Conservation (phyloP, 2,888 invertebrate genomes). For the Isotomurus palustris region DNA sequence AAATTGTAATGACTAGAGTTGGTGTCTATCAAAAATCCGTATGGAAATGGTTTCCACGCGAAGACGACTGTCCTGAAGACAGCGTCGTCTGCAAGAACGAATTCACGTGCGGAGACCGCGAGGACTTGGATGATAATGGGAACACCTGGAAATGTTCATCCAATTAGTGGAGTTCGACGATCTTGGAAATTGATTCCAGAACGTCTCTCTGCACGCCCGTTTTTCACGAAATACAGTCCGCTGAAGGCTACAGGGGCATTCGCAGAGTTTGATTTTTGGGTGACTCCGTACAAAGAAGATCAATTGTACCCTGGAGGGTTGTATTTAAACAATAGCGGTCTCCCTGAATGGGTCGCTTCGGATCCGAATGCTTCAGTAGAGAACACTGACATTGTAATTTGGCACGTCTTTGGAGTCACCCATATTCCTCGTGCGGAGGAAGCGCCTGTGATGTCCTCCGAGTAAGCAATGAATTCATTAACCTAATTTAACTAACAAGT, state of each 20-base stretch:
- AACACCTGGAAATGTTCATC: conserved; percentile 8
- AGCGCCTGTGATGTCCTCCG: conserved; percentile 32
- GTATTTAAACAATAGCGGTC: conserved; percentile 17
- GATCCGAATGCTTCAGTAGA: conserved; percentile 3
- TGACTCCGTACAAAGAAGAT: conserved; percentile 25
- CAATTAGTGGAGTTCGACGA: conserved; percentile 4
- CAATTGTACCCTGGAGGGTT: conserved; percentile 30
- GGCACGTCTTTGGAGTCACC: conserved; percentile 18
- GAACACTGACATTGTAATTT: conserved; percentile 20
- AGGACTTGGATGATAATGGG: conserved; percentile 23
- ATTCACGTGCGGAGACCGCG: conserved; percentile 1
- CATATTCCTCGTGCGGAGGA: conserved; percentile 26
- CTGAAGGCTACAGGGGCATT: conserved; percentile 21
- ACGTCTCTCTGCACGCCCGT: conserved; percentile 6
- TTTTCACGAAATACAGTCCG: conserved; percentile 19
- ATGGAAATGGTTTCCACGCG: conserved; percentile 24
- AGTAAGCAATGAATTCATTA: no score
- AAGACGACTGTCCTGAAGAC: conserved; percentile 6
- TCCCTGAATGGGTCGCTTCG: conserved; percentile 9
- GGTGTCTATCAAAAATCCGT: conserved; percentile 21
- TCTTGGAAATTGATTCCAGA: conserved; percentile 23
- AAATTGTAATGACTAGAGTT: no score
- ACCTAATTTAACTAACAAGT: no score
- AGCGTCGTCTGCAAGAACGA: conserved; percentile 7
- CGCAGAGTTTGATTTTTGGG: conserved; percentile 27